Evolutionary conservation across 2,888 invertebrate species (phyloP).

Genomic region (Mesorhabditis sp.): DNA sequence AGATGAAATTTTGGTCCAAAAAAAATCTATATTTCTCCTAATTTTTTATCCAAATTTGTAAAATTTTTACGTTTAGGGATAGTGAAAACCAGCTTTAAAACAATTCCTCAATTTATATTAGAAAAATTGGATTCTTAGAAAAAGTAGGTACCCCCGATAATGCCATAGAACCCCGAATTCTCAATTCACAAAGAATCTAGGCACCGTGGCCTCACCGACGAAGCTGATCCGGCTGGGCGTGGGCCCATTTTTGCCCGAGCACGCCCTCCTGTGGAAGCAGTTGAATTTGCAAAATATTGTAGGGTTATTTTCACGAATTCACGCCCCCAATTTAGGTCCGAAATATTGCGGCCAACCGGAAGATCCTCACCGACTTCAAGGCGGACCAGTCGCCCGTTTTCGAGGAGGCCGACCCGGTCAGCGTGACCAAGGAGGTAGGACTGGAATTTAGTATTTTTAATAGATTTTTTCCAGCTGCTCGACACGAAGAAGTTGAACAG

Average conservation of each 20-base stretch:
- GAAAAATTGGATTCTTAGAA: too few species aligned
- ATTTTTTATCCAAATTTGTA: too few species aligned
- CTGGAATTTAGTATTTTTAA: not conserved
- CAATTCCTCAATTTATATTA: too few species aligned
- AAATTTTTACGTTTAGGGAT: too few species aligned
- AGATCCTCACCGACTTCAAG: not conserved
- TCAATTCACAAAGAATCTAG: too few species aligned
- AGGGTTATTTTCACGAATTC: conserved; percentile 13
- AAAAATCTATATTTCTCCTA: too few species aligned
- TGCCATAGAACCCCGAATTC: too few species aligned
- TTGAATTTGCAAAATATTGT: conserved; percentile 73
- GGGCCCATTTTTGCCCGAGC: conserved; percentile 75
- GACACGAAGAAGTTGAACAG: not conserved
- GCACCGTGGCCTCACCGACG: not conserved
- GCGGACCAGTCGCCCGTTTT: not conserved
- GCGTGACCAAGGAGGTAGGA: not conserved
- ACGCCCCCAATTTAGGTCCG: not conserved
- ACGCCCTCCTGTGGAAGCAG: conserved; percentile 77
- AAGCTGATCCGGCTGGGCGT: conserved; percentile 56
- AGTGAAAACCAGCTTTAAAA: too few species aligned
- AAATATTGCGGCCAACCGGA: not conserved
- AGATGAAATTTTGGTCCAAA: too few species aligned
- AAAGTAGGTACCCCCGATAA: too few species aligned
- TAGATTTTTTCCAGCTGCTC: not conserved
- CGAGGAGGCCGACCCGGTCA: not conserved